phyloP scores from a whole-genome alignment of 2,888 invertebrate species.

The Melanophora roralis region DNA sequence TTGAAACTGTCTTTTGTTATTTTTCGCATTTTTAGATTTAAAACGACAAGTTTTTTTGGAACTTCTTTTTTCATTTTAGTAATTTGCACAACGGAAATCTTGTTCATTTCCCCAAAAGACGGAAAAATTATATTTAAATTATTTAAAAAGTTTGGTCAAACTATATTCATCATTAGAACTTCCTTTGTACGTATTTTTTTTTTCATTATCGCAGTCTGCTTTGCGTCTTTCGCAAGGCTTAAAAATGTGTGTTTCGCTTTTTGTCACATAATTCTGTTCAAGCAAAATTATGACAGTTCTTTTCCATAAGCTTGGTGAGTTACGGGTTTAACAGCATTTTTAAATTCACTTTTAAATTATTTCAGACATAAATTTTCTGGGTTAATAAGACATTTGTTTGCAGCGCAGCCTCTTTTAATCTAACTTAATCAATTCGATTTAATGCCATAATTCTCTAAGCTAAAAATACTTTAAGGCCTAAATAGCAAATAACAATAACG shows the following conservation, averaged over 20 bases:
- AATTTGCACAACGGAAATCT: not conserved
- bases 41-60: not conserved
- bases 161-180: not conserved
- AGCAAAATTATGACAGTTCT: no score
- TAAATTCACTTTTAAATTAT: no score
- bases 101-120: not conserved
- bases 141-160: not conserved
- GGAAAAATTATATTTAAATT: slow-evolving; percentile 1
- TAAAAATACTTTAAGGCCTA: slow-evolving; percentile 16
- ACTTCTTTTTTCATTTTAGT: not conserved
- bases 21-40: no score
- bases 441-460: slow-evolving; percentile 2
- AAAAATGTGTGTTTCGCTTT: not conserved
- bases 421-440: not conserved
- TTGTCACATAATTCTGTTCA: no score
- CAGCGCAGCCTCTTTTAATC: not conserved
- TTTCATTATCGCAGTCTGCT: not conserved
- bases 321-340: no score
- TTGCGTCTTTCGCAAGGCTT: not conserved
- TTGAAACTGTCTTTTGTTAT: no score
- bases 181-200: not conserved
- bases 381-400: not conserved
- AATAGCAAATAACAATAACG: not conserved
- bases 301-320: no score
- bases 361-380: no score